Percentiles rank a stretch among this genome's conserved stretches.
phyloP scores from a whole-genome alignment of 2,888 invertebrate genomes.

The Epinotia ramella region DNA sequence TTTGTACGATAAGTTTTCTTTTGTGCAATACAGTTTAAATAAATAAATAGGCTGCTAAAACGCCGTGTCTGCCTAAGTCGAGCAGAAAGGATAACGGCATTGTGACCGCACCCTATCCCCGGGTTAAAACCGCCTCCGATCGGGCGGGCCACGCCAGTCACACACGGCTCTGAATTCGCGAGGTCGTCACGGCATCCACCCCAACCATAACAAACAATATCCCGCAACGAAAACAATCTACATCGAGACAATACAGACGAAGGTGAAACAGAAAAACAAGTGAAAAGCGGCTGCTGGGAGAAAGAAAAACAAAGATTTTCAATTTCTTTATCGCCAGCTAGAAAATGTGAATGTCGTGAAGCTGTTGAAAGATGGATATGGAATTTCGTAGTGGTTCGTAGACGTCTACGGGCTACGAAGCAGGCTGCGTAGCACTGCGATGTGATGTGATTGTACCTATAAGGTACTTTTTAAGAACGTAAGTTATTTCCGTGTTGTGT shows the following conservation, averaged over 20 bases:
- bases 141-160: conserved; percentile 65
- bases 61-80: no score
- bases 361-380: background rate
- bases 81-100: conserved; percentile 19
- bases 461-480: conserved; percentile 10
- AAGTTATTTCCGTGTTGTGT: background rate
- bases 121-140: conserved; percentile 68
- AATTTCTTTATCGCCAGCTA: background rate
- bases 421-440: conserved; percentile 18
- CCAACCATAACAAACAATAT: conserved; percentile 13
- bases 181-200: conserved; percentile 53
- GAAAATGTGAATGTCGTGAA: background rate
- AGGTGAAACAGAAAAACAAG: background rate
- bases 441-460: conserved; percentile 11
- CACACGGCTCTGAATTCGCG: conserved; percentile 58
- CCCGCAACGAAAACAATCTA: conserved; percentile 29
- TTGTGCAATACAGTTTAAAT: no score
- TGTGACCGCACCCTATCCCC: conserved; percentile 62
- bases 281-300: background rate
- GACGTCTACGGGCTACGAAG: conserved; percentile 36
- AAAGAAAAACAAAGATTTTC: background rate
- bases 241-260: conserved; percentile 2
- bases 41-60: no score
- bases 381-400: conserved; percentile 21
- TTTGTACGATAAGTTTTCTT: no score